phyloP scores from a whole-genome alignment of 2,113 vertebrate species.

The Phalacrocorax brasilianus region DNA sequence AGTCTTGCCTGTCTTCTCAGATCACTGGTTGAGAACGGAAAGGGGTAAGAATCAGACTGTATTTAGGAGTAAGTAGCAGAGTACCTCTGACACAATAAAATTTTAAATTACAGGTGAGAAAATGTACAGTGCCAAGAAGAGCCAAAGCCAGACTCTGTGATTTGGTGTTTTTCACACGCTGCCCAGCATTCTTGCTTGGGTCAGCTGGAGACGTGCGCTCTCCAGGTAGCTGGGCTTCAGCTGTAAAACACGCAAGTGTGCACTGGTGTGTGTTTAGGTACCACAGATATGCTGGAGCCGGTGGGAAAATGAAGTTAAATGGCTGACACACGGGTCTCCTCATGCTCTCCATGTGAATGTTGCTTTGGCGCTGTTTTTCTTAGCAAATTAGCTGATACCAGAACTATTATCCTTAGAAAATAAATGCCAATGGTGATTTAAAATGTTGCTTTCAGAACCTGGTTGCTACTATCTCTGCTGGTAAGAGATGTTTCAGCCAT shows the following conservation, averaged over 20 bases:
- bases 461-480: background rate
- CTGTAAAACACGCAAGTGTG: background rate
- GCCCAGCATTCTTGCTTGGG: background rate
- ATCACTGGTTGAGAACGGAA: background rate
- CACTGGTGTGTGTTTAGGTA: background rate
- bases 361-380: background rate
- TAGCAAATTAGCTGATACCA: background rate
- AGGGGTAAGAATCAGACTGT: background rate
- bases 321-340: background rate
- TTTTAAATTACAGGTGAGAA: background rate
- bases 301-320: background rate
- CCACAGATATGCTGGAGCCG: background rate
- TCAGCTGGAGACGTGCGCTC: background rate
- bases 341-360: background rate
- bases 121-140: background rate
- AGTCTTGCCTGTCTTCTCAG: background rate
- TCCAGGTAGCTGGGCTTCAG: background rate
- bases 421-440: background rate
- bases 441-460: background rate
- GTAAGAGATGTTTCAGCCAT: background rate
- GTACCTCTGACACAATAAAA: background rate
- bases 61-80: background rate
- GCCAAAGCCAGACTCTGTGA: background rate
- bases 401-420: background rate
- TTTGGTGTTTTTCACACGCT: background rate